These are phyloP conservation scores for Peromyscus attwateri DNA, from an alignment of 2,797 vertebrate genomes.

Conservation along the genomic window DNA sequence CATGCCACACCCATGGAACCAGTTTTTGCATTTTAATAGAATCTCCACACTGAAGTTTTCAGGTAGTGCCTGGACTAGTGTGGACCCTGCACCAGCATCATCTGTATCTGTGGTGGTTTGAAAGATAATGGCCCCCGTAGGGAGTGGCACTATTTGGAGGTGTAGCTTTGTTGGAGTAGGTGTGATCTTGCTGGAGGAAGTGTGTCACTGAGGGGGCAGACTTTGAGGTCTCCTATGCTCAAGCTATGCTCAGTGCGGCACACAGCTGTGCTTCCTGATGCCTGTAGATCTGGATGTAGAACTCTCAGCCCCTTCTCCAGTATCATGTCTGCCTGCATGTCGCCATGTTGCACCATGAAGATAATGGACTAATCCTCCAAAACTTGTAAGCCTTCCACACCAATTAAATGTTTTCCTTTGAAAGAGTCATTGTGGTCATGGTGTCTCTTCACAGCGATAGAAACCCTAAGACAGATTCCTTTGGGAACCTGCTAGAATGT, in stretches of 20 bases:
- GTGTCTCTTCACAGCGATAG: background rate
- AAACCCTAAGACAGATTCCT: background rate
- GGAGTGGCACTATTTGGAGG: background rate
- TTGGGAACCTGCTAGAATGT: background rate
- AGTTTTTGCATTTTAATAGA: conserved; percentile 18
- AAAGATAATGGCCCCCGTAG: background rate
- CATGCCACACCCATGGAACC: background rate
- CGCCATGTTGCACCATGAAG: background rate
- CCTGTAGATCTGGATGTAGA: background rate
- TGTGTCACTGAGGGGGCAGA: background rate
- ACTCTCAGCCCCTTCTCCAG: background rate
- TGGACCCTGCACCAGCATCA: background rate
- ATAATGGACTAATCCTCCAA: background rate
- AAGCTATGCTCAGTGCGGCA: background rate
- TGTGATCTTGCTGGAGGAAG: background rate
- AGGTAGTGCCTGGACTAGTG: background rate
- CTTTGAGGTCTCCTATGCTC: background rate
- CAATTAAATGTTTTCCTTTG: background rate
- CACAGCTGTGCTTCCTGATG: background rate
- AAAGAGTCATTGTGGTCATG: background rate
- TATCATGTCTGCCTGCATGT: background rate
- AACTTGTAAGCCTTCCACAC: background rate
- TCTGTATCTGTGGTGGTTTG: background rate
- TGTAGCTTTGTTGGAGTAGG: background rate
- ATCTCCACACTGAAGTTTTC: background rate